These are phyloP conservation scores for Chrysolina americana DNA, from an alignment of 2,888 invertebrate species.

Conservation along the genomic window DNA sequence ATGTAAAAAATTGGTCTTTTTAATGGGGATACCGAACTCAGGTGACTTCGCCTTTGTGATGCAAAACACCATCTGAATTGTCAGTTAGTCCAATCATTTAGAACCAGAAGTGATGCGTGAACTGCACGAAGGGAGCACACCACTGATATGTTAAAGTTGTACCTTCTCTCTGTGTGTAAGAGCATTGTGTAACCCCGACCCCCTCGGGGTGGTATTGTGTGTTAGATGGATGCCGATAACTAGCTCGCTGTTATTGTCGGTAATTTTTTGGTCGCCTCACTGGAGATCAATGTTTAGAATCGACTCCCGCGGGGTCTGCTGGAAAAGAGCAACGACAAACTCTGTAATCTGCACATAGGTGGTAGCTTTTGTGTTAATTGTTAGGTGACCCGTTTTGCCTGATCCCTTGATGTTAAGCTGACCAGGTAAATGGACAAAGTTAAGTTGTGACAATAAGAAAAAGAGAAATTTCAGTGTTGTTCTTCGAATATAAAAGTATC, in stretches of 20 bases:
- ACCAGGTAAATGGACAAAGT: conserved; percentile 26
- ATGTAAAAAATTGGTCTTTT: conserved; percentile 56
- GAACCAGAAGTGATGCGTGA: conserved; percentile 59
- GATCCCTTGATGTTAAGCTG: conserved; percentile 40
- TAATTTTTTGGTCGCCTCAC: conserved; percentile 61
- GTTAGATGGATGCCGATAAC: conserved; percentile 62
- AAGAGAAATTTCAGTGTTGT: neutral
- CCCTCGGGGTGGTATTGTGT: conserved; percentile 49
- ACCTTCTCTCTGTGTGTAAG: conserved; percentile 21
- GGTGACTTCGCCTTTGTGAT: conserved; percentile 61
- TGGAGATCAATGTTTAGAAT: conserved; percentile 51
- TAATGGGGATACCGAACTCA: conserved; percentile 51
- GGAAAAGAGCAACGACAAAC: conserved; percentile 62
- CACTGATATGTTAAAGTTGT: conserved; percentile 41
- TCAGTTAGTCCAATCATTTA: conserved; percentile 62
- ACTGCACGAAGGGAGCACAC: conserved; percentile 48
- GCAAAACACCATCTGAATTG: conserved; percentile 60
- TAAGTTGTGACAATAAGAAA: conserved; percentile 2
- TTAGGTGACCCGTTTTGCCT: conserved; percentile 56
- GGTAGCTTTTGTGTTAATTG: conserved; percentile 62
- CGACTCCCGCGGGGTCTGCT: conserved; percentile 58
- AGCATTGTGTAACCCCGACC: conserved; percentile 21
- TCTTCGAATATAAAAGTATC: no score
- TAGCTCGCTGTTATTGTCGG: conserved; percentile 63
- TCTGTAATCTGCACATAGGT: conserved; percentile 63